A percentile compares a stretch with the other conserved stretches of the same genome.
phyloP scores from a whole-genome alignment of 2,113 vertebrate species.

The Falco punctatus region DNA sequence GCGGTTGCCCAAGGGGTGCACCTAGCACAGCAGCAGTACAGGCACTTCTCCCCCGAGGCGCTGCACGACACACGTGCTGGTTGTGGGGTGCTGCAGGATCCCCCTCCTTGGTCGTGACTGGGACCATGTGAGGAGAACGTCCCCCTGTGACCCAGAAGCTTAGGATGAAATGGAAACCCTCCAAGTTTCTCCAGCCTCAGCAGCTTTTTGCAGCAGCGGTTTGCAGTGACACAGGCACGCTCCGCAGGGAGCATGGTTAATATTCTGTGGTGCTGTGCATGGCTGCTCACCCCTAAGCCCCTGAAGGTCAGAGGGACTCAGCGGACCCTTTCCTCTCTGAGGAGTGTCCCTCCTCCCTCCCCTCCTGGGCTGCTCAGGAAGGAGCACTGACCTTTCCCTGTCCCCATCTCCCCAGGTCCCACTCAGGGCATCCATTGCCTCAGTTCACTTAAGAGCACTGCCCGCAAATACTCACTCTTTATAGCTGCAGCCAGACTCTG shows the following conservation, averaged over 20 bases:
- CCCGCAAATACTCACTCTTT: not conserved
- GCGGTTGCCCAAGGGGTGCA: not conserved
- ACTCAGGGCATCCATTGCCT: not conserved
- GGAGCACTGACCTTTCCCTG: not conserved
- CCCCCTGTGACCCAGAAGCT: not conserved
- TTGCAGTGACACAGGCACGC: fast-evolving
- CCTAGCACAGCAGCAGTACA: not conserved
- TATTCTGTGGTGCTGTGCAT: fast-evolving
- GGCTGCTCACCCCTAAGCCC: not conserved
- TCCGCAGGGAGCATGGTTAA: not conserved
- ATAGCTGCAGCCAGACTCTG: not conserved
- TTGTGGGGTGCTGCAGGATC: not conserved
- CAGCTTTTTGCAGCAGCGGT: not conserved
- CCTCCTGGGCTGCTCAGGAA: not conserved
- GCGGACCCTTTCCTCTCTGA: not conserved
- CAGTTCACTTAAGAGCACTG: not conserved
- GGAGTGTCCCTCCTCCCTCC: not conserved
- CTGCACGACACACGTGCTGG: not conserved
- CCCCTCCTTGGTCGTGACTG: not conserved
- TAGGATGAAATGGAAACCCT: not conserved
- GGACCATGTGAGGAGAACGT: fast-evolving
- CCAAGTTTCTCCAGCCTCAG: not conserved
- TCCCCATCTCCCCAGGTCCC: not conserved
- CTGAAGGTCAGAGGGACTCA: not conserved
- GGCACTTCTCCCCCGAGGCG: not conserved